A percentile compares a stretch with the other conserved stretches of the same genome.
phyloP scores from a whole-genome alignment of 2,113 vertebrate species.

The Oryzias curvinotus region DNA sequence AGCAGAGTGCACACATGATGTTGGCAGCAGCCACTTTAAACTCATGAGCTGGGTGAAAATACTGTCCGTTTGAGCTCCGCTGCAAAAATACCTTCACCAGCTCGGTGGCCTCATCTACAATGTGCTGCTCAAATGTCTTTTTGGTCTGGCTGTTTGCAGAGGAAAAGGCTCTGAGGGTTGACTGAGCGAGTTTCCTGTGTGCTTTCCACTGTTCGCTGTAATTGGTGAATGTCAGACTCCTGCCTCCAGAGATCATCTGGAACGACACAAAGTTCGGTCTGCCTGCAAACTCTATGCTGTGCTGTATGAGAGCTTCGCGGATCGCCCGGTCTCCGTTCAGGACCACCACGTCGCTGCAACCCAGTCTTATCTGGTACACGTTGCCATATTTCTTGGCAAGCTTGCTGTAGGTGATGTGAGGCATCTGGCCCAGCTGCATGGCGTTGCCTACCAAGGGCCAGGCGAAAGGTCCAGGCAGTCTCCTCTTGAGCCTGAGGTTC shows the following conservation, averaged over 20 bases:
- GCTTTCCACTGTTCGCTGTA: conserved; percentile 82
- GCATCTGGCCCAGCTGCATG: conserved; percentile 84
- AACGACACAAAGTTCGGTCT: conserved; percentile 86
- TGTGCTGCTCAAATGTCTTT: conserved; percentile 78
- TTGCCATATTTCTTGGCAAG: conserved; percentile 80
- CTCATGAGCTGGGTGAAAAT: conserved; percentile 76
- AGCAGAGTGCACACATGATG: conserved; percentile 85
- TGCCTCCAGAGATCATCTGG: conserved; percentile 81
- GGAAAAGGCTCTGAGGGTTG: conserved; percentile 80
- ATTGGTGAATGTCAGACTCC: conserved; percentile 79
- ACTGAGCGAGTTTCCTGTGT: conserved; percentile 80
- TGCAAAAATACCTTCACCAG: conserved; percentile 75
- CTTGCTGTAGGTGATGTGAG: conserved; percentile 78
- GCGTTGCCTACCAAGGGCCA: conserved; percentile 85
- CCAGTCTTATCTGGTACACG: conserved; percentile 83
- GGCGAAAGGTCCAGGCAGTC: conserved; percentile 79
- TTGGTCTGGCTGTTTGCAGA: conserved; percentile 77
- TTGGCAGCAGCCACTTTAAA: conserved; percentile 83
- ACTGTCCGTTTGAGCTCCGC: conserved; percentile 60
- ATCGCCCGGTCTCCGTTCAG: conserved; percentile 81
- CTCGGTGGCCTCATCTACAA: conserved; percentile 78
- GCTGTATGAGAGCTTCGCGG: conserved; percentile 78
- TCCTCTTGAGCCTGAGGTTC: conserved; percentile 61
- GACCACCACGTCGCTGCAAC: conserved; percentile 81
- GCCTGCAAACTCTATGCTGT: conserved; percentile 81